Base-by-base conservation (phyloP, 2,888 invertebrate species). In the Rotaria macrura region DNA sequence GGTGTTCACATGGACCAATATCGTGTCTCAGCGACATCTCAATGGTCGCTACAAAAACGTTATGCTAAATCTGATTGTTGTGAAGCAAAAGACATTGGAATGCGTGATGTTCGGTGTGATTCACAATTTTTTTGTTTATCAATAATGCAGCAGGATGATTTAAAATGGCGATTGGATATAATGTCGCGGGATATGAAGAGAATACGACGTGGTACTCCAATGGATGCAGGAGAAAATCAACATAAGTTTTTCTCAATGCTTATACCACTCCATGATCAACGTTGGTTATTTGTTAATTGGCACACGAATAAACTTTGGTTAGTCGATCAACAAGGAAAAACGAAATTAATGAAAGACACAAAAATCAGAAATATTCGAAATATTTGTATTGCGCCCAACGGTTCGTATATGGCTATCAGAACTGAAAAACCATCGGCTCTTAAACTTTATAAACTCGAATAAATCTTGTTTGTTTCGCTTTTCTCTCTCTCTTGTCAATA, bases 201-300 rank as follows among this genome's bases (percentile, higher is more conserved):
- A n/a, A 7, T 79, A 43, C 2, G 79, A 79, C 40, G 43, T n/a
- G 79, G 79, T 6, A 6, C n/a, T 43, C 1, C 12, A 6, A 79
- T 79, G 79, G 79, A 79, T 79, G 12, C 40, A 12, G 43, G 79
- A n/a, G 79, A 79, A 79, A 79, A 79, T 79, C 79, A 79, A 79
- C 79, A 79, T 43, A 40, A 43, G 14, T 79, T 79, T 43, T 79
- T 79, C 43, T 79, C 79, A 12, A 79, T 79, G 79, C 43, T 79
- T 25, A 79, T 43, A 12, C 43, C 79, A n/a, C 17, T 79, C 5
- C 43, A 43, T 25, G 79, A 79, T 43, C 40, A 79, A 43, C 79
- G 79, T 4, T 79, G 79, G 79, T 43, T 79, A 79, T 79, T 79
- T 43, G 43, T 79, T 25, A 79, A 79, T 43, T 79, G 79, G 79